These are phyloP conservation scores for Tipula vernalis DNA, from an alignment of 2,888 invertebrate genomes.

Conservation along the genomic window DNA sequence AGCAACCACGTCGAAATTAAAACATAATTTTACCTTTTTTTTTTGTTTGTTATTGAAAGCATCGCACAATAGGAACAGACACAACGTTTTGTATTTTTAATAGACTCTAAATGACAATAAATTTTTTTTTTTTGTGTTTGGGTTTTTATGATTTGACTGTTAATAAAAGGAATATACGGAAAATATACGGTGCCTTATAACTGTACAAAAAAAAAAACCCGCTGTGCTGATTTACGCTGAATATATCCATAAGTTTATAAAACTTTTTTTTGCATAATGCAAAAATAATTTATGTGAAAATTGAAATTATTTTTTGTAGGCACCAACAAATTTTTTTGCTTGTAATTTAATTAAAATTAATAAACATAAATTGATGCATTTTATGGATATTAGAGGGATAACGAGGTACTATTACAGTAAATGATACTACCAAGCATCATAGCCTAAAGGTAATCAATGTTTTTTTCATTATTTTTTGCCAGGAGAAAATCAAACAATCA, in stretches of 20 bases:
- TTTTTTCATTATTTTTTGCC: not conserved
- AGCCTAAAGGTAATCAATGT: not conserved
- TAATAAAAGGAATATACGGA: not conserved
- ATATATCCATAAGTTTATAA: not conserved
- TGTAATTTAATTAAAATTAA: not conserved
- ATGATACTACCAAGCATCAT: not conserved
- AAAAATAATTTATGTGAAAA: not conserved
- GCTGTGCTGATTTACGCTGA: not conserved
- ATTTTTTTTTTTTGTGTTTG: not conserved
- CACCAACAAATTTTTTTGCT: not conserved
- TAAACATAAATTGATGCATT: not conserved
- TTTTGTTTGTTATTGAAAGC: not conserved
- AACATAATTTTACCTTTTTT: not conserved
- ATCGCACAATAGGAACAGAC: not conserved
- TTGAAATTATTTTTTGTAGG: not conserved
- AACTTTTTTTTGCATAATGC: not conserved
- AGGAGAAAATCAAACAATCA: not conserved
- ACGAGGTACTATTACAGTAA: not conserved
- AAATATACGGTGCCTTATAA: not conserved
- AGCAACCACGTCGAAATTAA: not conserved
- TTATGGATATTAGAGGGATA: not conserved
- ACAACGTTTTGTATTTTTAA: not conserved
- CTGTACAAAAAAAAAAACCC: not conserved
- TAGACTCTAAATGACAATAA: not conserved
- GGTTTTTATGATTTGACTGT: not conserved